Evolutionary conservation across 2,797 vertebrate genomes (phyloP).

Genomic region (Macropodus opercularis): DNA sequence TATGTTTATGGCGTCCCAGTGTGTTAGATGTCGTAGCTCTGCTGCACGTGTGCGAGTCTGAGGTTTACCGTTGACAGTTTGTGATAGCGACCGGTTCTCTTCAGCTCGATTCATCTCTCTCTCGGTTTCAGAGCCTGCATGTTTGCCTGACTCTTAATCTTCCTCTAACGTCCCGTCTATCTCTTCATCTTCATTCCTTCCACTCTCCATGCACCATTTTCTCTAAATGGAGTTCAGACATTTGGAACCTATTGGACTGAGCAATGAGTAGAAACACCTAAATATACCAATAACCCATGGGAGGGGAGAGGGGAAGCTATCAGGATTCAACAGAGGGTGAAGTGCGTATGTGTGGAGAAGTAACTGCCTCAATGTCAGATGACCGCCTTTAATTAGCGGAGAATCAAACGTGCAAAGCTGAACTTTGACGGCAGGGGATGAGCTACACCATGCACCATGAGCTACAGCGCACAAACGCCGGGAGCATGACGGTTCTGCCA

Average conservation of each 20-base stretch:
- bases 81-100: conserved; percentile 47
- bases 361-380: background rate
- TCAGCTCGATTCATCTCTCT: conserved; percentile 45
- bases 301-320: conserved; percentile 12
- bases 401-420: conserved; percentile 17
- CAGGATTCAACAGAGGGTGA: conserved; percentile 31
- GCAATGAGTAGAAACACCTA: conserved; percentile 60
- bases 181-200: conserved; percentile 58
- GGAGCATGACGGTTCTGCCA: no score
- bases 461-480: no score
- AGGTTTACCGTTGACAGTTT: conserved; percentile 44
- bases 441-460: no score
- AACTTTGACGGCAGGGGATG: background rate
- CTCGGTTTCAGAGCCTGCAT: conserved; percentile 33
- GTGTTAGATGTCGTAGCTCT: no score
- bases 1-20: conserved; percentile 4
- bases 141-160: conserved; percentile 47
- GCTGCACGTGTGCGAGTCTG: no score
- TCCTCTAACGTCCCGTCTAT: conserved; percentile 59
- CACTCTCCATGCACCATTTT: conserved; percentile 65
- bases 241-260: conserved; percentile 74
- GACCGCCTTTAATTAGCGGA: conserved; percentile 44
- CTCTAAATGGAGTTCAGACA: conserved; percentile 72
- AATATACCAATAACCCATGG: conserved; percentile 49
- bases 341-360: background rate